Percentiles rank a stretch among this genome's conserved stretches.
Conservation (phyloP, 2,888 invertebrate genomes). For the Aplocera efformata region DNA sequence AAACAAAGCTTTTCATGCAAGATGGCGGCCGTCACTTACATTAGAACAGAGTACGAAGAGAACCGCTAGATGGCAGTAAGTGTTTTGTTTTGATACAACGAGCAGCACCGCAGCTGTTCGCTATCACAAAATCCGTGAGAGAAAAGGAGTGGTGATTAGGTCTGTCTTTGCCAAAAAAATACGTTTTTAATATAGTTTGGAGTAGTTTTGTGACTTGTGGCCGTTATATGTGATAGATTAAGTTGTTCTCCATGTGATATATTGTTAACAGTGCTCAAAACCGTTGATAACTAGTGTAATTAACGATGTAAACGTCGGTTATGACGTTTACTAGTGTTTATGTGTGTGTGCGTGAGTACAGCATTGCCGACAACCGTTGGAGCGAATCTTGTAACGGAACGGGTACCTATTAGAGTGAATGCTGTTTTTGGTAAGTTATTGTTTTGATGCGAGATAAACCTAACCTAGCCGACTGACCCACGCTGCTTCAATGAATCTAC, state of each 20-base stretch:
- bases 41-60: too few species aligned
- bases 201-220: constrained; percentile 50
- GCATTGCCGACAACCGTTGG: constrained; percentile 72
- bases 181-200: constrained; percentile 71
- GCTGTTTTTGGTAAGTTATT: constrained; percentile 66
- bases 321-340: constrained; percentile 73
- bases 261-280: constrained; percentile 59
- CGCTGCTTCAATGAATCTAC: constrained; percentile 38
- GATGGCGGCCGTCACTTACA: constrained; percentile 3
- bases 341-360: constrained; percentile 68
- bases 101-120: constrained; percentile 77
- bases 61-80: constrained; percentile 52
- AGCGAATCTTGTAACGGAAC: constrained; percentile 77
- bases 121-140: constrained; percentile 78
- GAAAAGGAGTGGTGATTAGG: constrained; percentile 80
- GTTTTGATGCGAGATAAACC: constrained; percentile 49
- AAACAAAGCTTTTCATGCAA: background rate
- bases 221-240: constrained; percentile 51
- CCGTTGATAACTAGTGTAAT: constrained; percentile 62
- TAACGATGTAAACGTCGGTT: constrained; percentile 71
- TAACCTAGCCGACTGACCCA: constrained; percentile 55
- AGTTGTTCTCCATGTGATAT: constrained; percentile 55
- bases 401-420: constrained; percentile 50
- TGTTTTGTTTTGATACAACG: constrained; percentile 75
- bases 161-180: constrained; percentile 68